A percentile compares a stretch with the other conserved stretches of the same genome.
phyloP scores from a whole-genome alignment of 2,113 vertebrate species.

The Nymphicus hollandicus region DNA sequence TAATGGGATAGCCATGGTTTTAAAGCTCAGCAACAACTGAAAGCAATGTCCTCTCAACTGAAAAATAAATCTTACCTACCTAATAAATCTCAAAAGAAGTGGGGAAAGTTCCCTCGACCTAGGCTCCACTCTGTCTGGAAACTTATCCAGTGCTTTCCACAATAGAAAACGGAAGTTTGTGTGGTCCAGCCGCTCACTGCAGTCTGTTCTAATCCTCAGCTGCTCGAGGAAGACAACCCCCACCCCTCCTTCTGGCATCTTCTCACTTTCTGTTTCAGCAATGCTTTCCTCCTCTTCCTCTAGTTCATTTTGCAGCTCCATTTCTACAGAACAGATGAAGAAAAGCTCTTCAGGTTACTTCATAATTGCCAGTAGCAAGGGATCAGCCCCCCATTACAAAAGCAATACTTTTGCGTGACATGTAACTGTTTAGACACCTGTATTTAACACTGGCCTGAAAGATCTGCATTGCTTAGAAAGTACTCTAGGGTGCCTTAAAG shows the following conservation, averaged over 20 bases:
- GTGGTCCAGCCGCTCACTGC: slow-evolving; percentile 83
- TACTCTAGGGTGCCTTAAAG: background rate
- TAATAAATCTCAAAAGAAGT: slow-evolving; percentile 90
- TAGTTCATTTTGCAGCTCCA: slow-evolving; percentile 77
- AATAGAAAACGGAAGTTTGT: slow-evolving; percentile 90
- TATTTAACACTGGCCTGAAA: background rate
- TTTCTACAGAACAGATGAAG: slow-evolving; percentile 73
- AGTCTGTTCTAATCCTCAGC: slow-evolving; percentile 66
- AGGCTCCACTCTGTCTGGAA: slow-evolving; percentile 89
- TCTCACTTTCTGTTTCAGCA: slow-evolving; percentile 63
- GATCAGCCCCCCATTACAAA: background rate
- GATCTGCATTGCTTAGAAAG: background rate
- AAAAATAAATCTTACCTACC: slow-evolving; percentile 68
- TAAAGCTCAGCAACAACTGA: background rate
- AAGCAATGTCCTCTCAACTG: background rate
- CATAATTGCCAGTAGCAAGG: background rate
- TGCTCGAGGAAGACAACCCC: slow-evolving; percentile 80
- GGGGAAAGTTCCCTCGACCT: slow-evolving; percentile 91
- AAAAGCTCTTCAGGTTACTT: background rate
- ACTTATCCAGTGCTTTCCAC: slow-evolving; percentile 87
- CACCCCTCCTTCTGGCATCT: slow-evolving; percentile 72
- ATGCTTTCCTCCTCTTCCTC: background rate
- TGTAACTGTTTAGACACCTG: background rate
- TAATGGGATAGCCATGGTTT: background rate
- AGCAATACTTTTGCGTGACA: background rate